Evolutionary conservation across 2,888 invertebrate species (phyloP), one percentile per base, ranked within the genome.

Genomic region (Atethmia centrago): DNA sequence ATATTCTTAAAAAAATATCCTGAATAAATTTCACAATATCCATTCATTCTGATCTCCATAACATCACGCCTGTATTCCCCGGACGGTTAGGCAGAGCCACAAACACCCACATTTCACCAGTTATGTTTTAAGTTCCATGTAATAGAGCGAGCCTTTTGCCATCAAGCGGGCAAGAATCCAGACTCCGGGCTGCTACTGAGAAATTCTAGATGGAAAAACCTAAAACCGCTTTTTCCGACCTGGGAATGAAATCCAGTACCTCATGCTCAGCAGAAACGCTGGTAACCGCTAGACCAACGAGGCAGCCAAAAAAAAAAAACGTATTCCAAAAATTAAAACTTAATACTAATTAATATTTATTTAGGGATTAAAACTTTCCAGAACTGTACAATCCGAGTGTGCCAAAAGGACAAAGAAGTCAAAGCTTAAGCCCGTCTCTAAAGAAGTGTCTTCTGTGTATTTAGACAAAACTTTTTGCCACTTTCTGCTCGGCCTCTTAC

Each of bases 401-500:
- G 36, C 36, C 9, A 55, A 82, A 72, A n/a, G 58, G 55, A 80
- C 71, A 78, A 55, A 73, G 31, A 49, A 66, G 19, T n/a, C 51
- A 55, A 79, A 66, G 55, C 40, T 77, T 51, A 59, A 77, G 49
- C 47, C 21, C 59, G 69, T 71, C 79, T 80, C 53, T 74, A 53
- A 75, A 68, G 70, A 71, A 87, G 79, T 79, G 71, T 71, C 79
- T 84, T 81, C 77, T 66, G 83, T 82, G 71, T 85, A 82, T 84
- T 87, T 85, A 85, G 75, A 68, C 79, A 75, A 85, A 88, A 87
- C 80, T 88, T 88, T 86, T 79, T 51, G 72, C 66, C 80, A 76
- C 65, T 79, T 36, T 80, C 81, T 82, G 77, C 58, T 74, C 58
- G 45, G 63, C 73, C 65, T 45, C 42, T 78, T 66, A 72, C 65